Evolutionary conservation across 2,113 vertebrate species (phyloP), one percentile per base, ranked within the genome.

Genomic region (Microtus oregoni): DNA sequence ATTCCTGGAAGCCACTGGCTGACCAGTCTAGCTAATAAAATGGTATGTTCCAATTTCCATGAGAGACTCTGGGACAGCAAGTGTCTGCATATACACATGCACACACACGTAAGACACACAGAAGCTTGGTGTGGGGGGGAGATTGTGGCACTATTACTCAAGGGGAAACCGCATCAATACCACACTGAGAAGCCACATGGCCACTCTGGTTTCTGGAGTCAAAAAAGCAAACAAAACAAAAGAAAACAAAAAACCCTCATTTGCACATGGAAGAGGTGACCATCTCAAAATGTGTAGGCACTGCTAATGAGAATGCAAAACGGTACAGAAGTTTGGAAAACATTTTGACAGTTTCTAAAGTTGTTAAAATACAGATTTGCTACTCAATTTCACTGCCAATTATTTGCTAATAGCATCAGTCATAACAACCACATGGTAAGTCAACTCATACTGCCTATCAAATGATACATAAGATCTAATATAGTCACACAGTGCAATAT

Each of bases 361-460:
- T 81, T 82, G 35, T 86, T 76, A 87, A 81, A 73, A 55, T 38
- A 65, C 5, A 52, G 58, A 87, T 32, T 61, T 83, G 28, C 38
- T 7, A 10, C 75, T 76, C 6, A 86, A 44, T 68, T 50, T 79
- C 17, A 75, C 38, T 79, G 24, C 14, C 38, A 79, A 47, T 20
- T 73, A 67, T 79, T 94, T 85, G 83, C n/a, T 73, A 95, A 77
- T 28, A 92, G 30, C 38, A 41, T 58, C 61, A 58, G 58, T 91
- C 55, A 50, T 94, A 73, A 79, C 67, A 85, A 32, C 5, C 20
- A 85, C 28, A 65, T 77, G 11, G n/a, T 67, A 8, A 67, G 77
- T 55, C 38, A 94, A 65, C 14, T 11, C 52, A 85, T 6, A 14
- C 9, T 67, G 30, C 22, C n/a, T 14, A 86, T 35, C 77, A 91